Conservation (phyloP, 2,113 vertebrate species). For the Seriola quinqueradiata region DNA sequence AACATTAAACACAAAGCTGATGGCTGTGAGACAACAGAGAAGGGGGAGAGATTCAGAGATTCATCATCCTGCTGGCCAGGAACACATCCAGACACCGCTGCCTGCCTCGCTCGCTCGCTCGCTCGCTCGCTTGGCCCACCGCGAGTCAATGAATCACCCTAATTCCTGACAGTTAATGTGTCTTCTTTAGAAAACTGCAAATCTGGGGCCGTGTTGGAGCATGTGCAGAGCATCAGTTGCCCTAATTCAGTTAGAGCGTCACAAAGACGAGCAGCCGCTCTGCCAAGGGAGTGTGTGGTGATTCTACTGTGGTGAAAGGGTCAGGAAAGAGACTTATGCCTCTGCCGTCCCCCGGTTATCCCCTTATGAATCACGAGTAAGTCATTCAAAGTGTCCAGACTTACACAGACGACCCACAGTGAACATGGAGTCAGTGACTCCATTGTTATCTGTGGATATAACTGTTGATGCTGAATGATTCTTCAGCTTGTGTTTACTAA, state of each 20-base stretch:
- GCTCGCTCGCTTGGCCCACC: slow-evolving; percentile 8
- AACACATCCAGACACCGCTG: slow-evolving; percentile 38
- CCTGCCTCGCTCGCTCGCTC: neutral
- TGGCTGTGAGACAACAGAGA: slow-evolving; percentile 41
- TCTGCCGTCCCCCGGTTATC: neutral
- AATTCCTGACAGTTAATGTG: slow-evolving; percentile 29
- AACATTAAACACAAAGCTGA: slow-evolving; percentile 69
- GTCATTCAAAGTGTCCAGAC: slow-evolving; percentile 3
- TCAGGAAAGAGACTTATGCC: neutral
- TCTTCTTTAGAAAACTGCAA: slow-evolving; percentile 13
- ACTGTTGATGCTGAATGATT: no score
- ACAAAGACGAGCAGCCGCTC: neutral
- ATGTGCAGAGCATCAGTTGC: neutral
- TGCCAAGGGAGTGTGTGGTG: neutral
- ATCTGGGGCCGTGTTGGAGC: neutral
- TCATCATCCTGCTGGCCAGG: slow-evolving; percentile 50
- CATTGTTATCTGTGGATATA: no score
- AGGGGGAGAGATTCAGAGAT: slow-evolving; percentile 43
- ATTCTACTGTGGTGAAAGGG: neutral
- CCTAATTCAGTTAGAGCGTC: neutral
- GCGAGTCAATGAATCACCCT: slow-evolving; percentile 36
- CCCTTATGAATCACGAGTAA: slow-evolving; percentile 1
- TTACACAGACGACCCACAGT: neutral
- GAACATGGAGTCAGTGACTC: no score
- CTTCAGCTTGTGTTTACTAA: no score